Conservation (phyloP, 2,113 vertebrate genomes). For the Okapia johnstoni region DNA sequence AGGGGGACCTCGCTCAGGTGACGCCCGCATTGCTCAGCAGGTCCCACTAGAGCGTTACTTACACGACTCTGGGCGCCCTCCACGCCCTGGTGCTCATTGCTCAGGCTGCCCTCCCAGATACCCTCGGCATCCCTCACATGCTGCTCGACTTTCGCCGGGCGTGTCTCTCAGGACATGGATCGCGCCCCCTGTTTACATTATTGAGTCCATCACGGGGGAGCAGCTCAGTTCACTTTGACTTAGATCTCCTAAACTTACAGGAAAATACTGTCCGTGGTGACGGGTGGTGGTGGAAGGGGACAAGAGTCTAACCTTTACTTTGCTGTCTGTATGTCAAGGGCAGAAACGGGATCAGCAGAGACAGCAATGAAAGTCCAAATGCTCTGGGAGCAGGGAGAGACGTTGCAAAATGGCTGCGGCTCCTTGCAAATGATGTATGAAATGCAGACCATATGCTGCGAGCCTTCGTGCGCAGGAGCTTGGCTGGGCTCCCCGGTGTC, state of each 20-base stretch:
- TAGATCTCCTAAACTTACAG: neutral
- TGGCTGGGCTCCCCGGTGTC: slow-evolving; percentile 16
- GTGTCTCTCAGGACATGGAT: accelerated
- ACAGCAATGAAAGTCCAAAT: neutral
- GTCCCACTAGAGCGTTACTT: accelerated
- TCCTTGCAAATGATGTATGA: slow-evolving; percentile 55
- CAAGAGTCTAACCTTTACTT: neutral
- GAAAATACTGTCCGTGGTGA: neutral
- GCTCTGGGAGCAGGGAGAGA: slow-evolving; percentile 17
- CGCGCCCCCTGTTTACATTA: accelerated
- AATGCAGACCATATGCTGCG: slow-evolving; percentile 29
- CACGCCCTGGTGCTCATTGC: accelerated
- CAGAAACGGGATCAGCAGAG: neutral
- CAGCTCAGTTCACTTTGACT: neutral
- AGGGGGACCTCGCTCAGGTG: neutral
- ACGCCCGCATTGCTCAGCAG: accelerated
- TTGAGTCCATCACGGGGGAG: neutral
- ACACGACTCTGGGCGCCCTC: accelerated
- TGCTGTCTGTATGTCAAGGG: neutral
- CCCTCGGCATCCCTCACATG: neutral
- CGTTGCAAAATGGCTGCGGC: neutral
- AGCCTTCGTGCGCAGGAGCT: neutral
- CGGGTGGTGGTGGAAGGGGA: neutral
- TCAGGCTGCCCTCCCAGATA: neutral
- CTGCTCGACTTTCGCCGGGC: accelerated